Evolutionary conservation across 1,140 invertebrate genomes (phyloP).

Genomic region (Cataglyphis hispanica): DNA sequence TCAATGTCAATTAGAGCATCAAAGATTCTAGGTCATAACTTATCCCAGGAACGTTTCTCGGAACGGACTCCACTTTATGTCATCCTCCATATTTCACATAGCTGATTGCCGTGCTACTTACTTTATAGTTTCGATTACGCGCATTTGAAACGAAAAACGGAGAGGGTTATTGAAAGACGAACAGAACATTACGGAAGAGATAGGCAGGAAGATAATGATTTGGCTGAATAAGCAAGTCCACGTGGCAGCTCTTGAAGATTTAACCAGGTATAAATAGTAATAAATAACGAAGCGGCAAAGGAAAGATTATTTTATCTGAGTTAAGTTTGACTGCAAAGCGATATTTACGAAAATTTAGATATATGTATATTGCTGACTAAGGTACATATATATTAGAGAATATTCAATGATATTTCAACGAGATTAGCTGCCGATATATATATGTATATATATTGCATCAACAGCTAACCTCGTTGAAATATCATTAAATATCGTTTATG

Average conservation of each 20-base stretch:
- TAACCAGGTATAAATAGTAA: neutral
- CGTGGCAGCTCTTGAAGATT: conserved; percentile 24
- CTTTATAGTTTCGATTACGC: conserved; percentile 30
- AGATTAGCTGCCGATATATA: neutral
- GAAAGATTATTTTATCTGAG: neutral
- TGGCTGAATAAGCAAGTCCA: conserved; percentile 35
- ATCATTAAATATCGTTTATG: conserved; percentile 33
- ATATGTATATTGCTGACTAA: conserved; percentile 32
- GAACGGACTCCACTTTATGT: conserved; percentile 60
- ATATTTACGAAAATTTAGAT: conserved; percentile 10
- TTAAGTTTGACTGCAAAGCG: conserved; percentile 36
- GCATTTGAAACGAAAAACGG: neutral
- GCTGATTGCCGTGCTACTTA: conserved; percentile 67
- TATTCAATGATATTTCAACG: conserved; percentile 31
- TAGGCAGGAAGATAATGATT: neutral
- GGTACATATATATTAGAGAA: neutral
- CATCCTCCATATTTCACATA: conserved; percentile 58
- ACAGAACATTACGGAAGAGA: neutral
- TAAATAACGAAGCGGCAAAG: neutral
- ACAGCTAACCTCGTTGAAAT: neutral
- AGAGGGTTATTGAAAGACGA: conserved; percentile 22
- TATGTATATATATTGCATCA: neutral
- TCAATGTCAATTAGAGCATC: conserved; percentile 65
- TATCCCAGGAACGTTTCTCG: conserved; percentile 54
- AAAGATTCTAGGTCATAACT: conserved; percentile 64